Evolutionary conservation across 1,140 invertebrate species (phyloP), one percentile per base, ranked within the genome.

Genomic region (Hormaphis cornu): DNA sequence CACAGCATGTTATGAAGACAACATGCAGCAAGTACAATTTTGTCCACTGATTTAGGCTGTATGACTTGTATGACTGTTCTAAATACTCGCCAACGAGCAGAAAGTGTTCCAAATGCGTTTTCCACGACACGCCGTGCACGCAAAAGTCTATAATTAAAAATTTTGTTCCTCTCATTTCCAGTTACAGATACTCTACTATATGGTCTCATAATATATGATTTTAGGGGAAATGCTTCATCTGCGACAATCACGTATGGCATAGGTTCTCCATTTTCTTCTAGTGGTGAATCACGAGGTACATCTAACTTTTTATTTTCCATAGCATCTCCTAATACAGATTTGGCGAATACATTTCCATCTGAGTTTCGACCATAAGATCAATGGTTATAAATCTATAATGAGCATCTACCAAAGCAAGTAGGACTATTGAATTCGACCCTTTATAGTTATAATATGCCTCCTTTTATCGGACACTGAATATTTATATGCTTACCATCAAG

Each of bases 401-500:
- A 53, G 72, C 71, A 69, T 73, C 72, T 24, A 72, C 71, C 9
- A 74, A 1, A 33, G 70, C 73, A 24, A 73, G 22, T 52, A 74
- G 48, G n/a, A 74, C 70, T 28, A 73, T 70, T 70, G 69, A 72
- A 50, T 69, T 59, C 22, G 50, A 58, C 46, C 16, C 18, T 52
- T 73, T 70, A 54, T 72, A 70, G 59, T 73, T 72, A 50, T 69
- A 72, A 52, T 71, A 72, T 42, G 69, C 69, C 72, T 48, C 72
- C 74, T 53, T 75, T 76, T 48, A 20, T 9, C 78, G 82, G 70
- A 14, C 52, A 63, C 63, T 74, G 61, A 54, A 79, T 76, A 4
- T 72, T 28, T n/a, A 80, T 69, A 54, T 81, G 77, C 42, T 79
- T 79, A 7, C 78, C 77, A 72, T 80, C 78, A 6, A 81, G 71